Conservation (phyloP, 1,140 invertebrate species). For the Apocrypta bakeri region DNA sequence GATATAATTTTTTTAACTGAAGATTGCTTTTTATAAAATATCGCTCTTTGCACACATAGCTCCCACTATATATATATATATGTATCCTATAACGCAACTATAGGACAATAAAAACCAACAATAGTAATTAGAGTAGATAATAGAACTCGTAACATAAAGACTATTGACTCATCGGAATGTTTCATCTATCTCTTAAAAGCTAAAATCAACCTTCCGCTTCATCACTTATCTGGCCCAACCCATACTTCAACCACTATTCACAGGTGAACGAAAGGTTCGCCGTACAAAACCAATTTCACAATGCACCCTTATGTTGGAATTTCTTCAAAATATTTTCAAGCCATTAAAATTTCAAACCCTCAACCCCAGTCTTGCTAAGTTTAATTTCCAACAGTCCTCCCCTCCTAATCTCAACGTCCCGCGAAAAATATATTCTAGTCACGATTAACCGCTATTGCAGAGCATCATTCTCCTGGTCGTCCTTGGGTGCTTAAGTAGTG, state of each 20-base stretch:
- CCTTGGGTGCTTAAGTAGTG: not conserved
- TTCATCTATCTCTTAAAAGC: not conserved
- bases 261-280: not conserved
- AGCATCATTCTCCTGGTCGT: slow-evolving; percentile 7
- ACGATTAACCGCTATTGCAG: slow-evolving; percentile 21
- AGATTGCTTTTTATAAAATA: too few relatives aligned
- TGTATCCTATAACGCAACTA: not conserved
- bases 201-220: not conserved
- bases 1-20: too few relatives aligned
- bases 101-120: not conserved
- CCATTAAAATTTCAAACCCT: too few relatives aligned
- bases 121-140: not conserved
- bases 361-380: too few relatives aligned
- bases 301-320: too few relatives aligned
- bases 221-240: not conserved
- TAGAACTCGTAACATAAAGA: not conserved
- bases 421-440: not conserved
- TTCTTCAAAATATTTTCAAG: too few relatives aligned
- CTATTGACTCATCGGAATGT: not conserved
- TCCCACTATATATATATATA: not conserved
- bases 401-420: too few relatives aligned
- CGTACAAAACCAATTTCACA: too few relatives aligned
- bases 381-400: too few relatives aligned
- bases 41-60: too few relatives aligned
- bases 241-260: not conserved